Percentiles rank a stretch among this genome's conserved stretches.
Conservation (phyloP, 1,140 invertebrate species). For the Platyura marginata region DNA sequence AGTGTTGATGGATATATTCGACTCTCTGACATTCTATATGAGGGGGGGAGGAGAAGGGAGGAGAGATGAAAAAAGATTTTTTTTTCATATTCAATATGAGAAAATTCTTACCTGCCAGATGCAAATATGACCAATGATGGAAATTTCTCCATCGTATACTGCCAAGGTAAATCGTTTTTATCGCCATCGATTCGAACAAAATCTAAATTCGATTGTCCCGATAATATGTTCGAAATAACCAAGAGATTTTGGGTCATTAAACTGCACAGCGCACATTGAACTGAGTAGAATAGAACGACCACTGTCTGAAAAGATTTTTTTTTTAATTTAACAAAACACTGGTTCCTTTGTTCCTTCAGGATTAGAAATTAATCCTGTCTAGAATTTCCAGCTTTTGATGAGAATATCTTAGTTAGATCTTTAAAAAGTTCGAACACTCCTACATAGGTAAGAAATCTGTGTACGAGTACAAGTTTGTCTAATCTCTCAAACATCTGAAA, state of each 20-base stretch:
- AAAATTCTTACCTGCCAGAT: constrained; percentile 2
- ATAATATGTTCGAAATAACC: constrained; percentile 40
- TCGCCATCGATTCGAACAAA: constrained; percentile 61
- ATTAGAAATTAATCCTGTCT: neutral
- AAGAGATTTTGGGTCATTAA: constrained; percentile 42
- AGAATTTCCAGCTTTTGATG: too few species aligned
- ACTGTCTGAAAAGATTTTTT: constrained; percentile 36
- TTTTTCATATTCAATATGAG: constrained; percentile 22
- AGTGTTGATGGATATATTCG: constrained; percentile 40
- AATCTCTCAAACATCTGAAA: too few species aligned
- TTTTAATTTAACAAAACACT: neutral
- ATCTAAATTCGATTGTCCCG: constrained; percentile 29
- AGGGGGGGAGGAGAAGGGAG: constrained; percentile 22
- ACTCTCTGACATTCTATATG: constrained; percentile 58
- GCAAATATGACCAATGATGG: constrained; percentile 53
- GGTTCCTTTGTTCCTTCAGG: too few species aligned
- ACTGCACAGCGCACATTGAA: constrained; percentile 54
- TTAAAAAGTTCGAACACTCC: too few species aligned
- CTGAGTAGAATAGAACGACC: constrained; percentile 46
- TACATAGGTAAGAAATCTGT: too few species aligned
- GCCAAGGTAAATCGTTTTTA: constrained; percentile 63
- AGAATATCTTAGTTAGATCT: neutral
- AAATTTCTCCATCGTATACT: constrained; percentile 52
- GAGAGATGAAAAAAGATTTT: constrained; percentile 4
- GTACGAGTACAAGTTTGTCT: too few species aligned